These are phyloP conservation scores for Chrysoperla carnea DNA, from an alignment of 1,140 invertebrate species.

Conservation along the genomic window DNA sequence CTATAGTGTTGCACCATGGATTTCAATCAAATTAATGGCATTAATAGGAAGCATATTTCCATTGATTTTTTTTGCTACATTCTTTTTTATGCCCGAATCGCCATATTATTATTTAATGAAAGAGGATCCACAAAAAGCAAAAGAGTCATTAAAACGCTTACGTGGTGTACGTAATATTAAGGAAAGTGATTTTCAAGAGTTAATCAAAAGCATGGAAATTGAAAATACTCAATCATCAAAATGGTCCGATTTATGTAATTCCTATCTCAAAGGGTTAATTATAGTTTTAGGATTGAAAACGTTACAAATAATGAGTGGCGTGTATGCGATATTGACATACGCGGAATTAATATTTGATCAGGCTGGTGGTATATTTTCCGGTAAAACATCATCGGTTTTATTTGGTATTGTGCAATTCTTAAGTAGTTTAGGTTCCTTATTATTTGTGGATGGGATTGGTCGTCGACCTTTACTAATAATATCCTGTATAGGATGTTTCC, in stretches of 20 bases:
- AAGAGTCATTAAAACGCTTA: slow-evolving; percentile 27
- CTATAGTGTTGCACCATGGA: background rate
- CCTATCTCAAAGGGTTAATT: slow-evolving; percentile 13
- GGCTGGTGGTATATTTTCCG: slow-evolving; percentile 18
- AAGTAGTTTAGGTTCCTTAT: slow-evolving; percentile 14
- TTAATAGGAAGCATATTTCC: slow-evolving; percentile 5
- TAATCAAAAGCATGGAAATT: slow-evolving; percentile 11
- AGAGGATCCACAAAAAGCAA: slow-evolving; percentile 25
- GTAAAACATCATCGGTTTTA: slow-evolving; percentile 19
- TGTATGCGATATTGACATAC: slow-evolving; percentile 35
- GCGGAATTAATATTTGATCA: slow-evolving; percentile 25
- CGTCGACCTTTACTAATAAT: slow-evolving; percentile 23
- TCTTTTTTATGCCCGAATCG: slow-evolving; percentile 14
- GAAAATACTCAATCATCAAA: slow-evolving; percentile 12
- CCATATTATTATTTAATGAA: slow-evolving; percentile 12
- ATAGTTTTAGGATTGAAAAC: slow-evolving; percentile 27
- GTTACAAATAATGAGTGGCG: slow-evolving; percentile 29
- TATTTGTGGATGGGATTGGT: slow-evolving; percentile 23
- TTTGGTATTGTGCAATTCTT: slow-evolving; percentile 20
- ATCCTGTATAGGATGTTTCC: slow-evolving; percentile 10
- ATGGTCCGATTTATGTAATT: slow-evolving; percentile 11
- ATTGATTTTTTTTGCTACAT: slow-evolving; percentile 7
- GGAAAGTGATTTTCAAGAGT: slow-evolving; percentile 24
- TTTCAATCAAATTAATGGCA: background rate
- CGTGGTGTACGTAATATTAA: slow-evolving; percentile 22